Evolutionary conservation across 2,797 vertebrate genomes (phyloP).

Genomic region (Hippoglossus hippoglossus): DNA sequence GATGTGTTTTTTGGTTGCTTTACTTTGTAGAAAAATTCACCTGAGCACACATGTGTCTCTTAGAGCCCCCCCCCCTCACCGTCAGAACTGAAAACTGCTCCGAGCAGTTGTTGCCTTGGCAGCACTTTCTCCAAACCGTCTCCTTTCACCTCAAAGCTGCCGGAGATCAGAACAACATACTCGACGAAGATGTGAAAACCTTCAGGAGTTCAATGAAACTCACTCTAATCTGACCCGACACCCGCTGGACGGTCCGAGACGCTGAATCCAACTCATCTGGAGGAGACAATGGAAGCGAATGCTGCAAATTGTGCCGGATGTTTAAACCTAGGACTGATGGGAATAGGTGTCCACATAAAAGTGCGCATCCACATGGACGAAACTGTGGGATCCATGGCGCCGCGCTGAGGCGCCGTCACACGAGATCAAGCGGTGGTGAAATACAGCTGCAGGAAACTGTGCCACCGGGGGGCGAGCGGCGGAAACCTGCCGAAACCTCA

Average conservation of each 20-base stretch:
- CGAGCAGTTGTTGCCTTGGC: too few relatives aligned
- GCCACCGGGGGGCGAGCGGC: background rate
- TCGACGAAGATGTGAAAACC: too few relatives aligned
- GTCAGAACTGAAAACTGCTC: too few relatives aligned
- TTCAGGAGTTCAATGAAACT: too few relatives aligned
- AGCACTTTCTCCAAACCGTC: background rate
- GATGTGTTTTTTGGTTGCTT: background rate
- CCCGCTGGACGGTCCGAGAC: too few relatives aligned
- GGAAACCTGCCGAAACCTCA: background rate
- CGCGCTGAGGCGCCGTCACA: constrained; percentile 1
- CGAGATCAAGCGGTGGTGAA: background rate
- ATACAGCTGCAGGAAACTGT: background rate
- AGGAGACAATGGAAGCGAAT: constrained; percentile 5
- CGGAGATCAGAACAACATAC: too few relatives aligned
- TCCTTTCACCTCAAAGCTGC: too few relatives aligned
- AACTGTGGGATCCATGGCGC: constrained; percentile 4
- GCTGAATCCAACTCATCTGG: background rate
- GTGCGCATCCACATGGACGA: background rate
- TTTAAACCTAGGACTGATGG: background rate
- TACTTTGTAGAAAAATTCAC: background rate
- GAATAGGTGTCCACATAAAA: background rate
- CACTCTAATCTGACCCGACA: too few relatives aligned
- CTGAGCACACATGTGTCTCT: background rate
- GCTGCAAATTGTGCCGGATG: background rate
- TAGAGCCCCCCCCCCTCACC: too few relatives aligned